Evolutionary conservation across 2,888 invertebrate species (phyloP).

Genomic region (Terebella lapidaria): DNA sequence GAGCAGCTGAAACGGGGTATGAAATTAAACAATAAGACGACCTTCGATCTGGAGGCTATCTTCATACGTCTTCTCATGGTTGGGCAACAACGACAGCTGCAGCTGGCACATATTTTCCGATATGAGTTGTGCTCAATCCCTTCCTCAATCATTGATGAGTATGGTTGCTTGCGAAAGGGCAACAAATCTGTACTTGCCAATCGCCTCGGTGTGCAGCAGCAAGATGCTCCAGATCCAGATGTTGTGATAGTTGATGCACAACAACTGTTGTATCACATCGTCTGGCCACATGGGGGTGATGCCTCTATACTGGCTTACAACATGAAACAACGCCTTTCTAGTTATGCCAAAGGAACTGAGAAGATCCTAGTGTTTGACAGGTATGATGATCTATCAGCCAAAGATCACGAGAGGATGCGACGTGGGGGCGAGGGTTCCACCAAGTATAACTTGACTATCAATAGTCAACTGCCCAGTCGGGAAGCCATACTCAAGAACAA

Average conservation of each 20-base stretch:
- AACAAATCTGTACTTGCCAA: not conserved
- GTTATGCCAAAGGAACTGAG: no score
- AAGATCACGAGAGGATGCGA: no score
- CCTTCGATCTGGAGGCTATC: not conserved
- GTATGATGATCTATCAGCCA: no score
- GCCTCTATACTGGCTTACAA: no score
- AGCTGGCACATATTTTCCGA: not conserved
- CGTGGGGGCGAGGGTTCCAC: no score
- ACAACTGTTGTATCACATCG: not conserved
- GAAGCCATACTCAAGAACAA: no score
- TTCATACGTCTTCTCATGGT: not conserved
- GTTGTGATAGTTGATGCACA: not conserved
- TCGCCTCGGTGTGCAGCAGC: not conserved
- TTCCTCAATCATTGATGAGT: not conserved
- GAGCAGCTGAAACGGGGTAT: not conserved
- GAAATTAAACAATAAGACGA: not conserved
- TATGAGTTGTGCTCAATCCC: slow-evolving; percentile 2
- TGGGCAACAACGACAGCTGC: slow-evolving; percentile 3
- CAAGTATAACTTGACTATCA: no score
- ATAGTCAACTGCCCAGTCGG: no score
- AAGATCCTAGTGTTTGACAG: no score
- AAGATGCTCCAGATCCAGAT: not conserved
- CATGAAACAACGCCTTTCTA: no score
- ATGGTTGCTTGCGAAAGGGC: slow-evolving; percentile 3
- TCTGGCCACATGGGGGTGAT: no score